Percentiles rank a stretch among this genome's conserved stretches.
Conservation (phyloP, 2,797 vertebrate species). For the Pangasius larnaudii region DNA sequence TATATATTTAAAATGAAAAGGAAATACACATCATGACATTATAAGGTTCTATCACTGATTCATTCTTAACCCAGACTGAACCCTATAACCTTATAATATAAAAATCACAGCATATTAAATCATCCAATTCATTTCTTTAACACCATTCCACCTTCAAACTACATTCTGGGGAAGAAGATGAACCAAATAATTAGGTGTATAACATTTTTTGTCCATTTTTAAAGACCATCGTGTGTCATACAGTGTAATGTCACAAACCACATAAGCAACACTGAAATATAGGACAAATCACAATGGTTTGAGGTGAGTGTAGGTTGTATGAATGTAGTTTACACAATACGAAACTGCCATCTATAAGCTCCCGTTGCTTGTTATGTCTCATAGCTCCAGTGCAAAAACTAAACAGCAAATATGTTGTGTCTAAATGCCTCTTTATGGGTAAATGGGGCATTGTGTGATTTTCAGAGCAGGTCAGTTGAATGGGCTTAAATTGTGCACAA, state of each 20-base stretch:
- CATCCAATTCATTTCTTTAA: neutral
- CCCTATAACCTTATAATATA: neutral
- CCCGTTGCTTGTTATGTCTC: conserved; percentile 16
- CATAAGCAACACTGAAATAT: neutral
- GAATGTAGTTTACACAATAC: neutral
- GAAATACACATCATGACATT: neutral
- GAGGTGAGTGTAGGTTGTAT: neutral
- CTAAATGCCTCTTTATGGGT: neutral
- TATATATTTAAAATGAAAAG: neutral
- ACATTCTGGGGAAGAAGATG: neutral
- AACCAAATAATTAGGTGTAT: neutral
- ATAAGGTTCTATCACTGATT: neutral
- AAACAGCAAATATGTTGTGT: conserved; percentile 17
- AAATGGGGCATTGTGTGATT: neutral
- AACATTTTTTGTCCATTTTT: neutral
- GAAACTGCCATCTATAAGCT: neutral
- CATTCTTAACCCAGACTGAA: neutral
- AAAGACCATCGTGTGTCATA: neutral
- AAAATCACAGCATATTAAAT: neutral
- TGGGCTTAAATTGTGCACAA: neutral
- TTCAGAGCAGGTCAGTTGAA: neutral
- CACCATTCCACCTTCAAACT: neutral
- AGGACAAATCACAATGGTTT: neutral
- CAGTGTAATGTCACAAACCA: neutral
- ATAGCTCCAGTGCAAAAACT: neutral